A percentile compares a stretch with the other conserved stretches of the same genome.
phyloP scores from a whole-genome alignment of 1,140 invertebrate species.

The Sminthurides bifidus region DNA sequence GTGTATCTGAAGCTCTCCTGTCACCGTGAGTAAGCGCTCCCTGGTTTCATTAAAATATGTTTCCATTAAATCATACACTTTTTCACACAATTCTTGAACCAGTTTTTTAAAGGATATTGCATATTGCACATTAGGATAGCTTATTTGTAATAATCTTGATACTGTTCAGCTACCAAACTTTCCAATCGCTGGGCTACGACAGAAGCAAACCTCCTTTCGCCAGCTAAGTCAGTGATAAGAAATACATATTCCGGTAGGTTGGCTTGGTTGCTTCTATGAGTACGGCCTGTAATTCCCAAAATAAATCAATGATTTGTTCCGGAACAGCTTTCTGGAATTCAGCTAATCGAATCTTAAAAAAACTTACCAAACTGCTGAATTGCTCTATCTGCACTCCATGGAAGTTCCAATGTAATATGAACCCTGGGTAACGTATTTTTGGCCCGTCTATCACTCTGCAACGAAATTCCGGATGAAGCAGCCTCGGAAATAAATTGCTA shows the following conservation, averaged over 20 bases:
- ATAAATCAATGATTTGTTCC: background rate
- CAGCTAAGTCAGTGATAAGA: conserved; percentile 94
- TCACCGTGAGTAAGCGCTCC: conserved; percentile 95
- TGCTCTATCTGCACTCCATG: conserved; percentile 96
- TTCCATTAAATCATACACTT: too few relatives aligned
- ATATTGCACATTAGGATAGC: too few relatives aligned
- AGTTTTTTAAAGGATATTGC: too few relatives aligned
- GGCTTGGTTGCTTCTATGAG: conserved; percentile 78
- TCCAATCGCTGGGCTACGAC: conserved; percentile 92
- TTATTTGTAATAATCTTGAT: too few relatives aligned
- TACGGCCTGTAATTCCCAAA: conserved; percentile 49
- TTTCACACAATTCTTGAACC: too few relatives aligned
- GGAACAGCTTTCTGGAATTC: background rate
- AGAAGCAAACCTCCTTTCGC: conserved; percentile 88
- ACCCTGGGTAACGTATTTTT: conserved; percentile 83
- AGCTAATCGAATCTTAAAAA: conserved; percentile 33
- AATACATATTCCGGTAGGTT: conserved; percentile 98
- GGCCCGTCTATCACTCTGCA: conserved; percentile 85
- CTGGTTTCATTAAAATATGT: conserved; percentile 35
- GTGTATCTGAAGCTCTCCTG: conserved; percentile 86
- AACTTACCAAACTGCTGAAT: conserved; percentile 91
- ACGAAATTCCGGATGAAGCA: conserved; percentile 89
- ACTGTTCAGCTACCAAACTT: conserved; percentile 63
- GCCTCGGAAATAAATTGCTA: conserved; percentile 99
- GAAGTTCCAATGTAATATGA: conserved; percentile 94